phyloP scores from a whole-genome alignment of 2,797 vertebrate species.

The Iguana delicatissima region DNA sequence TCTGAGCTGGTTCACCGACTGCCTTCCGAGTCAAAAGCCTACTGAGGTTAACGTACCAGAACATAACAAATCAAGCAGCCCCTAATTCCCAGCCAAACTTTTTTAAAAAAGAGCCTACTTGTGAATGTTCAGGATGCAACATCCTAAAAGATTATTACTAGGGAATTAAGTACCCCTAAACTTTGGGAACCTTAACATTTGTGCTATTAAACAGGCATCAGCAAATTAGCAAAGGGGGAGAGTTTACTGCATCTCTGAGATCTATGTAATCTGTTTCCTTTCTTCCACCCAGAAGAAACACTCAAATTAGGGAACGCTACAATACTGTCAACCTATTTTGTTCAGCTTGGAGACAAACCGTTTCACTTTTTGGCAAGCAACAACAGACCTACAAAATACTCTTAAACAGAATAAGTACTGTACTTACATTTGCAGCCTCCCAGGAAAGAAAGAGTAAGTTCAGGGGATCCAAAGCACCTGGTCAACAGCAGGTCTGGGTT shows the following conservation, averaged over 20 bases:
- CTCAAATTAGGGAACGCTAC: not conserved
- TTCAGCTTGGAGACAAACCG: accelerated
- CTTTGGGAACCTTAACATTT: no score
- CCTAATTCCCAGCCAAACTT: not conserved
- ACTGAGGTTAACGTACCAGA: not conserved
- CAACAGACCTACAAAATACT: not conserved
- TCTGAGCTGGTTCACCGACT: not conserved
- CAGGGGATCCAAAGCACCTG: not conserved
- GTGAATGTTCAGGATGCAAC: not conserved
- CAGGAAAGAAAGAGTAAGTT: accelerated
- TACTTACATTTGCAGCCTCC: slow-evolving; percentile 43
- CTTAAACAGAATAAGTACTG: not conserved
- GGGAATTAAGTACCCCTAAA: not conserved
- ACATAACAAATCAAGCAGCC: not conserved
- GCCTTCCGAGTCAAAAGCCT: not conserved
- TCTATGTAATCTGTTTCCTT: no score
- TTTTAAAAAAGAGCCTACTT: not conserved
- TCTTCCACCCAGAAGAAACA: not conserved
- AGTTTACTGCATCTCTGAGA: not conserved
- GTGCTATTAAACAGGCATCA: no score
- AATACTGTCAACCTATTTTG: not conserved
- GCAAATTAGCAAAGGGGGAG: no score
- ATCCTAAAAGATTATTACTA: no score
- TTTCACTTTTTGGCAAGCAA: not conserved
- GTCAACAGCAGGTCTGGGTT: not conserved